These are phyloP conservation scores for Corella eumyota DNA, from an alignment of 23 tunicate species.

Conservation along the genomic window DNA sequence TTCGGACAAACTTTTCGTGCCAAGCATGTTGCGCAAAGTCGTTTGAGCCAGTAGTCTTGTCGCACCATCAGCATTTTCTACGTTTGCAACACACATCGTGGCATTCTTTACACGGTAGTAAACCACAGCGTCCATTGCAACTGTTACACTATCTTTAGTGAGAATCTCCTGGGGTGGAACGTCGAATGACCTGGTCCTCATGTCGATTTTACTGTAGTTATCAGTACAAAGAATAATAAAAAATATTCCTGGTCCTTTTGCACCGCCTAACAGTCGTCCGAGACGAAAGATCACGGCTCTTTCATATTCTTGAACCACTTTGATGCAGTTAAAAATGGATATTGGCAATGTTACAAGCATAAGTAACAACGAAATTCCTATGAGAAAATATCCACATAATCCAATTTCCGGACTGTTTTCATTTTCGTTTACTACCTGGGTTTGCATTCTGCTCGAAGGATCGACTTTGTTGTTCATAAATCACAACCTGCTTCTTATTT, in stretches of 20 bases:
- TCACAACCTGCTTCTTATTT: too few relatives aligned
- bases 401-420: too few relatives aligned
- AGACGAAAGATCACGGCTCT: conserved; percentile 91
- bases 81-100: conserved; percentile 49
- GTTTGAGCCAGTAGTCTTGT: conserved; percentile 92
- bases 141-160: conserved; percentile 88
- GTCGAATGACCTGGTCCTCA: conserved; percentile 74
- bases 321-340: conserved; percentile 37
- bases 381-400: conserved; percentile 25
- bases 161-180: conserved; percentile 95
- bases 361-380: conserved; percentile 26
- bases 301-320: conserved; percentile 84
- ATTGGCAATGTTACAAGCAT: conserved; percentile 40
- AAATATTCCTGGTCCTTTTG: conserved; percentile 88
- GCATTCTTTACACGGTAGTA: conserved; percentile 75
- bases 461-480: too few relatives aligned
- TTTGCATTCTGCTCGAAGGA: too few relatives aligned
- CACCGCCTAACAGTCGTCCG: conserved; percentile 63
- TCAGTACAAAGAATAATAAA: conserved; percentile 95
- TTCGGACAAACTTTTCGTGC: conserved; percentile 62
- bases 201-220: conserved; percentile 60
- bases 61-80: conserved; percentile 79
- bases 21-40: conserved; percentile 84
- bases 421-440: too few relatives aligned
- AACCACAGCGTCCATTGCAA: conserved; percentile 90